Conservation (phyloP, 2,797 vertebrate species). For the Enteromius radiatus region DNA sequence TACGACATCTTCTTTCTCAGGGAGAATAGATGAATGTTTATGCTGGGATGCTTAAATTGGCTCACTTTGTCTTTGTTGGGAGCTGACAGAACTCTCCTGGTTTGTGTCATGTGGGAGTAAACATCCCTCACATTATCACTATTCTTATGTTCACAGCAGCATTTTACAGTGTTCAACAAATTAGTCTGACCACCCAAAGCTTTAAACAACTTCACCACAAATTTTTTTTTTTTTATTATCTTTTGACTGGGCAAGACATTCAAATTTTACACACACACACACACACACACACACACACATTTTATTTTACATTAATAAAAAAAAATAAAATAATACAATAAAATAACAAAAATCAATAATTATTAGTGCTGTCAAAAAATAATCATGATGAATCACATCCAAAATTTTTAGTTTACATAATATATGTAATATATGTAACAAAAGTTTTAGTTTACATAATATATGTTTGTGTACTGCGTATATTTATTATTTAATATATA, state of each 20-base stretch:
- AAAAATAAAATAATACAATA: neutral
- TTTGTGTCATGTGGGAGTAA: slow-evolving; percentile 75
- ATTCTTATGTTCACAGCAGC: slow-evolving; percentile 49
- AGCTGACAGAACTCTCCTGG: slow-evolving; percentile 65
- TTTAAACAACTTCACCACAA: neutral
- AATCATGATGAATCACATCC: no score
- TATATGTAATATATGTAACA: no score
- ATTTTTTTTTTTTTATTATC: neutral
- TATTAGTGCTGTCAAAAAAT: no score
- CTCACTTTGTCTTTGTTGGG: slow-evolving; percentile 61
- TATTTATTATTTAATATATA: no score
- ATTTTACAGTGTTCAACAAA: slow-evolving; percentile 60
- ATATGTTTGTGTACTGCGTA: no score
- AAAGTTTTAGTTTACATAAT: no score
- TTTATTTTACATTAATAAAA: neutral
- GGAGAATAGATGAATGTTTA: slow-evolving; percentile 61
- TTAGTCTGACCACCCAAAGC: slow-evolving; percentile 37
- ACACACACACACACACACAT: no score
- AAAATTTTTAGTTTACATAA: no score
- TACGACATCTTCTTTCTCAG: slow-evolving; percentile 41
- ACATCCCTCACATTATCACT: slow-evolving; percentile 80
- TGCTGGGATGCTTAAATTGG: slow-evolving; percentile 64
- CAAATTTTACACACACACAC: neutral
- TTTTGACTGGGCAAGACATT: neutral
- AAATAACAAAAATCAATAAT: neutral